Evolutionary conservation across 2,888 invertebrate genomes (phyloP), one percentile per base, ranked within the genome.

Genomic region (Sipunculus nudus): DNA sequence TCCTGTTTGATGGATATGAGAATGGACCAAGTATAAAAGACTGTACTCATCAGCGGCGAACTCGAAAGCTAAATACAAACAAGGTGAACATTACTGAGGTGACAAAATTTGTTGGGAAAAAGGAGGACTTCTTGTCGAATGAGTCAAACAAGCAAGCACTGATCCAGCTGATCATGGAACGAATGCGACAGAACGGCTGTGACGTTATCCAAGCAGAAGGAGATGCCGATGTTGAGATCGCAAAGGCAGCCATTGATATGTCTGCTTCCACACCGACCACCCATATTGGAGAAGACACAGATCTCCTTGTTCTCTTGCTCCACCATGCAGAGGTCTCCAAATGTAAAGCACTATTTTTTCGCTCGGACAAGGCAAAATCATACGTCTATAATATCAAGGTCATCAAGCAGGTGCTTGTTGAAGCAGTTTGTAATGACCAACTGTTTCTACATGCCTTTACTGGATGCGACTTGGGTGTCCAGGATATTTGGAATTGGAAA

Each of bases 141-240:
- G 23, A 23, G 10, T 50, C 54, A 39, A 75, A 75, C 66, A 75
- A 73, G 48, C 67, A 72, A 29, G 31, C 39, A 5, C 72, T 75
- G 43, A 67, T 73, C 1, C 39, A 62, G 26, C 10, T 70, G 19
- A 50, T 74, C 23, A 8, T 47, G 21, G 40, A 45, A 19, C 6
- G 53, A 6, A 50, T 72, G 6, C 10, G 39, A 23, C 23, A 56
- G 10, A 6, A 29, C 31, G 67, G 65, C 3, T 48, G 41, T 23
- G 26, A 28, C 28, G 41, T 56, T 8, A 26, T 52, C 2, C 68
- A 74, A 53, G 70, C 75, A n/a, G 26, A 38, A 8, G 64, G 58
- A 8, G 76, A 74, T 63, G 75, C 74, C n/a, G 76, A 75, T 49
- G 3, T 64, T n/a, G 48, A 67, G 2, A 73, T 75, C 46, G 71